These are phyloP conservation scores for Scelioninae gen. 1 DNA, from an alignment of 2,888 invertebrate genomes.

Conservation along the genomic window DNA sequence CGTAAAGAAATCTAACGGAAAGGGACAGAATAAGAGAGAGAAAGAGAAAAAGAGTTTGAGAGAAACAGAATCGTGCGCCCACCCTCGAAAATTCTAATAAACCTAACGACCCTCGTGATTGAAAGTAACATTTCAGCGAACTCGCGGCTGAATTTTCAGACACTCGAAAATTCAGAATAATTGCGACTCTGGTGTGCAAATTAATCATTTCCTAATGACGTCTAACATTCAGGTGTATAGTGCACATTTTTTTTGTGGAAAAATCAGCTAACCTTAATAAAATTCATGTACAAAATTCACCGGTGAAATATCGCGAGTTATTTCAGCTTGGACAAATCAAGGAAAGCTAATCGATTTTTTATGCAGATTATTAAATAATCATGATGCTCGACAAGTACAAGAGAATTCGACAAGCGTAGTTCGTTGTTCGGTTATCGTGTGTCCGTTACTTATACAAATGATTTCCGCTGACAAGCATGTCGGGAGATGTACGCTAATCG, in stretches of 20 bases:
- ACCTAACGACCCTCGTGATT: constrained; percentile 84
- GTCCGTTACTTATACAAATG: constrained; percentile 53
- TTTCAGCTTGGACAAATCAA: constrained; percentile 36
- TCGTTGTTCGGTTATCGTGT: constrained; percentile 38
- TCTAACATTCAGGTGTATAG: no score
- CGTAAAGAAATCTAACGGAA: constrained; percentile 72
- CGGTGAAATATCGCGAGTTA: no score
- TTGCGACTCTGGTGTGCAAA: constrained; percentile 74
- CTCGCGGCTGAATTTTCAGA: constrained; percentile 78
- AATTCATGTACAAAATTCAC: no score
- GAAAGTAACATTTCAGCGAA: constrained; percentile 83
- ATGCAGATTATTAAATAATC: constrained; percentile 60
- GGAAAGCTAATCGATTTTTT: constrained; percentile 50
- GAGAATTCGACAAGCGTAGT: constrained; percentile 18
- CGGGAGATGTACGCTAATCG: constrained; percentile 66
- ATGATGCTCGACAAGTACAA: constrained; percentile 32
- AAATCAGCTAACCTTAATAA: no score
- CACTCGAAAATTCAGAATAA: constrained; percentile 82
- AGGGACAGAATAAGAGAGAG: background rate
- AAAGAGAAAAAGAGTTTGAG: constrained; percentile 8
- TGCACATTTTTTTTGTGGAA: background rate
- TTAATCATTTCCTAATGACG: no score
- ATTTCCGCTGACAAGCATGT: constrained; percentile 62
- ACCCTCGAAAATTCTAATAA: constrained; percentile 82
- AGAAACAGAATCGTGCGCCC: constrained; percentile 71